These are phyloP conservation scores for Microtus oregoni DNA, from an alignment of 2,113 vertebrate species.

Conservation along the genomic window DNA sequence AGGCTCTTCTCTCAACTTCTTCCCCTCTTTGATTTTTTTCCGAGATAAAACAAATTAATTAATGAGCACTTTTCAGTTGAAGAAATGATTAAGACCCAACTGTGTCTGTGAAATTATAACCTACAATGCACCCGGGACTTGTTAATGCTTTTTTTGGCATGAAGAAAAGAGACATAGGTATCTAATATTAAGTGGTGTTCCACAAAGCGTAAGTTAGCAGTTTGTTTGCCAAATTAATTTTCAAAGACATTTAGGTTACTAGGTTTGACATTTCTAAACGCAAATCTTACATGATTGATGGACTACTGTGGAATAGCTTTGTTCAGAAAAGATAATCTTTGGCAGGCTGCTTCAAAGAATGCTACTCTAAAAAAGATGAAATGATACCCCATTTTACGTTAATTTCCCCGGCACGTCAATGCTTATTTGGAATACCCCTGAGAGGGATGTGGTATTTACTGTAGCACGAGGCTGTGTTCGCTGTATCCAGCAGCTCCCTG, in stretches of 20 bases:
- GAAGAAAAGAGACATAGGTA: slow-evolving; percentile 77
- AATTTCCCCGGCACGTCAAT: slow-evolving; percentile 76
- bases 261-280: slow-evolving; percentile 82
- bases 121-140: slow-evolving; percentile 66
- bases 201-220: slow-evolving; percentile 82
- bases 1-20: slow-evolving; percentile 42
- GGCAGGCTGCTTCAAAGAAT: slow-evolving; percentile 81
- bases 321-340: slow-evolving; percentile 83
- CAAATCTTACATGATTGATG: slow-evolving; percentile 84
- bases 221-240: slow-evolving; percentile 87
- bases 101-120: slow-evolving; percentile 80
- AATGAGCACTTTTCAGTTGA: slow-evolving; percentile 77
- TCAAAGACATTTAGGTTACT: slow-evolving; percentile 85
- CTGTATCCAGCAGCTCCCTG: slow-evolving; percentile 39
- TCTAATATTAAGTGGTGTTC: slow-evolving; percentile 83
- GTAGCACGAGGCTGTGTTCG: slow-evolving; percentile 61
- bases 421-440: slow-evolving; percentile 77
- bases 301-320: slow-evolving; percentile 80
- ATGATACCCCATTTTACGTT: slow-evolving; percentile 81
- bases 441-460: slow-evolving; percentile 78
- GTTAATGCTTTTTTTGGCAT: slow-evolving; percentile 81
- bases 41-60: slow-evolving; percentile 84
- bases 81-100: slow-evolving; percentile 81
- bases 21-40: slow-evolving; percentile 76
- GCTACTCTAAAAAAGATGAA: slow-evolving; percentile 80